These are phyloP conservation scores for Sylvia borin DNA, from an alignment of 2,797 vertebrate genomes.

Conservation along the genomic window DNA sequence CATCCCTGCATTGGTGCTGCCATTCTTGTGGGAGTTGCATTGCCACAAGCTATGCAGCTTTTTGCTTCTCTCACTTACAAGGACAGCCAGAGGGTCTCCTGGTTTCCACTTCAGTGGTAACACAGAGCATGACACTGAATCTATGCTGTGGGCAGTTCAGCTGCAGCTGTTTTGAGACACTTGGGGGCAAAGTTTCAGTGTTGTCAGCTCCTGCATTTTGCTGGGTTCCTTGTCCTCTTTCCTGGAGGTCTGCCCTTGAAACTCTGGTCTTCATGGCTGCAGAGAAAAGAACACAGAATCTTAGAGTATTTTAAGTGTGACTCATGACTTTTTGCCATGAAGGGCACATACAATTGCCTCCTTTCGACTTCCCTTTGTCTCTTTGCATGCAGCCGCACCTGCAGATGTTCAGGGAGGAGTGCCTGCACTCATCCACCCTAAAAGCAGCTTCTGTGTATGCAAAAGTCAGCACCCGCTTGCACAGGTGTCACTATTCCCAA, in stretches of 20 bases:
- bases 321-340: constrained; percentile 36
- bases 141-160: not conserved
- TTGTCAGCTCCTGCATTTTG: not conserved
- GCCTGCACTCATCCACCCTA: constrained; percentile 40
- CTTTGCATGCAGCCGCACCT: constrained; percentile 65
- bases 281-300: not conserved
- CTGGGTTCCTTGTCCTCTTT: not conserved
- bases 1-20: not conserved
- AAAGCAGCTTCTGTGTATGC: constrained; percentile 61
- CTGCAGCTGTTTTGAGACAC: not conserved
- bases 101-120: not conserved
- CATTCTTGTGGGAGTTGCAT: not conserved
- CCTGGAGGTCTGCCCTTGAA: not conserved
- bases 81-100: not conserved
- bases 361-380: constrained; percentile 54
- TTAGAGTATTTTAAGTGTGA: constrained; percentile 10
- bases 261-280: not conserved
- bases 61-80: not conserved
- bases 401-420: constrained; percentile 60
- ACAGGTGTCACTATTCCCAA: constrained; percentile 55
- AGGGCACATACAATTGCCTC: not conserved
- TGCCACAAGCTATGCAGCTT: not conserved
- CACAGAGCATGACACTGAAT: not conserved
- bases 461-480: constrained; percentile 59
- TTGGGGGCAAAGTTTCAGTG: not conserved